phyloP scores from a whole-genome alignment of 2,113 vertebrate genomes.

The Bettongia penicillata region DNA sequence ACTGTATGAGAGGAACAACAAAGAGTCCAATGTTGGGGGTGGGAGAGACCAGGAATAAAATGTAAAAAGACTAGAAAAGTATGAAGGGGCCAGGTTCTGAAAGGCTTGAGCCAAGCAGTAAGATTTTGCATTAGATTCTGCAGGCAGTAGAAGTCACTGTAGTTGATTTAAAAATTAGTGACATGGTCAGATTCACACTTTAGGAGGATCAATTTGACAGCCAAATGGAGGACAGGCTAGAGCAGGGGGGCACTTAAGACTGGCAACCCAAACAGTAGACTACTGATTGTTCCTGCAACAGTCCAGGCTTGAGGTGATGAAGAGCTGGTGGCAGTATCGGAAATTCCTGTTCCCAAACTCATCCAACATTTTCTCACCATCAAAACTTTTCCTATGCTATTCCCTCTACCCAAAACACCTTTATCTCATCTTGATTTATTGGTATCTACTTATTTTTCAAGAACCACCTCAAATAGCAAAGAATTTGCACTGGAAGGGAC shows the following conservation, averaged over 20 bases:
- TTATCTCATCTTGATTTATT: neutral
- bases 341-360: too few relatives aligned
- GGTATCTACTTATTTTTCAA: neutral
- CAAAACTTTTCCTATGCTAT: too few relatives aligned
- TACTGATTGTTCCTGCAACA: neutral
- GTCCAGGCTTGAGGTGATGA: neutral
- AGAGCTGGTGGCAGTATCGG: neutral
- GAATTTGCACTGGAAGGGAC: neutral
- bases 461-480: neutral
- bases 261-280: neutral
- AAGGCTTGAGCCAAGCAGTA: neutral
- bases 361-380: neutral
- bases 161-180: neutral
- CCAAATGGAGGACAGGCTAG: neutral
- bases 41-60: neutral
- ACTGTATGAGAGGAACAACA: neutral
- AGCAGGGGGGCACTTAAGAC: neutral
- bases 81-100: neutral
- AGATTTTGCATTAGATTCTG: neutral
- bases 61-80: too few relatives aligned
- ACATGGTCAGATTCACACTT: neutral
- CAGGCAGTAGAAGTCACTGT: too few relatives aligned
- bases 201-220: neutral
- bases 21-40: neutral
- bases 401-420: neutral